Conservation (phyloP, 2,797 vertebrate species). For the Leuciscus waleckii region DNA sequence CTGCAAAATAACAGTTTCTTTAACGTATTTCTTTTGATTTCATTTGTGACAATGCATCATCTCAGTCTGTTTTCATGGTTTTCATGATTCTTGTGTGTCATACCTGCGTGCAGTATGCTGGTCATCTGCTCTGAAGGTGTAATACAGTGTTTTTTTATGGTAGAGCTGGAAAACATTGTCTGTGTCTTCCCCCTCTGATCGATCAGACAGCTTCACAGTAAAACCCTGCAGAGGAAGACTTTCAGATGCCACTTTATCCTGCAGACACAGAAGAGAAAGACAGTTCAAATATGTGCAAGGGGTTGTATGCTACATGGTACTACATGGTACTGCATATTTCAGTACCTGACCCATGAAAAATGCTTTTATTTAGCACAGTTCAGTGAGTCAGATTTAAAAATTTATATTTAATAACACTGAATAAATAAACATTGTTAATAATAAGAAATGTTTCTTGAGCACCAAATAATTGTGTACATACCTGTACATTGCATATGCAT, state of each 20-base stretch:
- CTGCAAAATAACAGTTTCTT: constrained; percentile 74
- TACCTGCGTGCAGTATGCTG: constrained; percentile 78
- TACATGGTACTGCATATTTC: not conserved
- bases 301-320: not conserved
- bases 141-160: constrained; percentile 96
- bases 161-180: constrained; percentile 91
- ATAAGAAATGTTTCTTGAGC: not conserved
- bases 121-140: constrained; percentile 93
- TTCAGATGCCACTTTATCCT: constrained; percentile 95
- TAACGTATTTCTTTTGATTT: not conserved
- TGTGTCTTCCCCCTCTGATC: constrained; percentile 83
- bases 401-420: not conserved
- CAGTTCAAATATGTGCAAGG: not conserved
- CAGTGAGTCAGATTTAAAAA: not conserved
- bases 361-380: not conserved
- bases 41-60: not conserved
- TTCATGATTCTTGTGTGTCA: constrained; percentile 6
- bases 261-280: constrained; percentile 1
- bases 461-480: not conserved
- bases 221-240: constrained; percentile 94
- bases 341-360: not conserved
- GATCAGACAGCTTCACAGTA: constrained; percentile 87
- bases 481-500: too few species aligned
- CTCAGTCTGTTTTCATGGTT: not conserved
- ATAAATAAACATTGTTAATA: not conserved